These are phyloP conservation scores for Hirtodrosophila confusa DNA, from an alignment of 2,888 invertebrate species.

Conservation along the genomic window DNA sequence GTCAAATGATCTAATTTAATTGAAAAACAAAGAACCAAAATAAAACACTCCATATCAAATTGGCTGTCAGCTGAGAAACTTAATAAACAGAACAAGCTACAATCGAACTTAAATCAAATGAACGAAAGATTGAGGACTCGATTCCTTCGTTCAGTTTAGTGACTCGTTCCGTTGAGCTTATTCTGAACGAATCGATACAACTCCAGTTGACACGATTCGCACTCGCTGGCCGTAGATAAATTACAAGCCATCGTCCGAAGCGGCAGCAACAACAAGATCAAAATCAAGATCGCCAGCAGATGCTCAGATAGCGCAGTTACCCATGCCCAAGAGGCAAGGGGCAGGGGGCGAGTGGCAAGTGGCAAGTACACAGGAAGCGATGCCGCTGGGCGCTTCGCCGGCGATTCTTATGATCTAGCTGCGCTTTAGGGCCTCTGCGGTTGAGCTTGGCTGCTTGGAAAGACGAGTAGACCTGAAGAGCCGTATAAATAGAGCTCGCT, in stretches of 20 bases:
- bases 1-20: too few species aligned
- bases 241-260: constrained; percentile 9
- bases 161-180: too few species aligned
- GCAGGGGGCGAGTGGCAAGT: not conserved
- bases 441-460: constrained; percentile 31
- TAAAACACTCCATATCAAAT: too few species aligned
- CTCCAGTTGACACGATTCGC: not conserved
- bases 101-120: too few species aligned
- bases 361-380: constrained; percentile 48
- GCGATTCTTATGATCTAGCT: constrained; percentile 64
- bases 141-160: too few species aligned
- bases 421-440: constrained; percentile 66
- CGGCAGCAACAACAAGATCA: constrained; percentile 40
- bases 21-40: too few species aligned
- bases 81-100: too few species aligned
- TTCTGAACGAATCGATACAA: too few species aligned
- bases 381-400: constrained; percentile 55
- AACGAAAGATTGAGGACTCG: too few species aligned
- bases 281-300: constrained; percentile 58
- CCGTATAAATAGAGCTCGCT: constrained; percentile 65
- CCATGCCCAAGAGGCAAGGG: too few species aligned
- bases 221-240: too few species aligned
- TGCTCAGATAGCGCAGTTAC: constrained; percentile 36
- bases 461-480: not conserved
- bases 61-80: too few species aligned